These are phyloP conservation scores for Mormyrus proboscirostris DNA, from an alignment of 2,797 vertebrate genomes.

Conservation along the genomic window DNA sequence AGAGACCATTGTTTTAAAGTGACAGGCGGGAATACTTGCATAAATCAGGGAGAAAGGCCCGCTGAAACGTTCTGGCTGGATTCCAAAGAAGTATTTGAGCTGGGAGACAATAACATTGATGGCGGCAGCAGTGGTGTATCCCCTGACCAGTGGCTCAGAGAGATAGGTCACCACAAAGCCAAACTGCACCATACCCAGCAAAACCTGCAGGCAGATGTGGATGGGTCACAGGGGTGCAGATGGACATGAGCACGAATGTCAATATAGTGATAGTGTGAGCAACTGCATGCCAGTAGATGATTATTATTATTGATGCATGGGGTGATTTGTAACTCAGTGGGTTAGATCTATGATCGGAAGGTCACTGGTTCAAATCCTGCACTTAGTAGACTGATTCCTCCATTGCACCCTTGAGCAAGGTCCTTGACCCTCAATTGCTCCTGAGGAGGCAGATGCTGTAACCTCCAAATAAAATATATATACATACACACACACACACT, in stretches of 20 bases:
- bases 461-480: background rate
- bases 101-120: constrained; percentile 86
- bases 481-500: too few species aligned
- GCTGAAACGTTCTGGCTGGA: constrained; percentile 54
- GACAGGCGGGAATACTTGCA: constrained; percentile 36
- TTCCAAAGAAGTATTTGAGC: constrained; percentile 83
- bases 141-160: constrained; percentile 82
- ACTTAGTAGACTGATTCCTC: background rate
- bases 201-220: constrained; percentile 17
- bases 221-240: background rate
- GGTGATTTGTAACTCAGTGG: background rate
- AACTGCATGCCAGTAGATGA: background rate
- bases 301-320: background rate
- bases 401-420: background rate
- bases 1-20: background rate
- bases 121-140: constrained; percentile 67
- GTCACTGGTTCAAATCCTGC: background rate
- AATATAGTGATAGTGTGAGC: background rate
- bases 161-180: constrained; percentile 93
- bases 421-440: background rate
- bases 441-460: background rate
- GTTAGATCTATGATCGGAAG: background rate
- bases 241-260: background rate
- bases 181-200: constrained; percentile 77
- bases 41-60: constrained; percentile 67